These are phyloP conservation scores for Lingula anatina DNA, from an alignment of 2,888 invertebrate genomes.

Conservation along the genomic window DNA sequence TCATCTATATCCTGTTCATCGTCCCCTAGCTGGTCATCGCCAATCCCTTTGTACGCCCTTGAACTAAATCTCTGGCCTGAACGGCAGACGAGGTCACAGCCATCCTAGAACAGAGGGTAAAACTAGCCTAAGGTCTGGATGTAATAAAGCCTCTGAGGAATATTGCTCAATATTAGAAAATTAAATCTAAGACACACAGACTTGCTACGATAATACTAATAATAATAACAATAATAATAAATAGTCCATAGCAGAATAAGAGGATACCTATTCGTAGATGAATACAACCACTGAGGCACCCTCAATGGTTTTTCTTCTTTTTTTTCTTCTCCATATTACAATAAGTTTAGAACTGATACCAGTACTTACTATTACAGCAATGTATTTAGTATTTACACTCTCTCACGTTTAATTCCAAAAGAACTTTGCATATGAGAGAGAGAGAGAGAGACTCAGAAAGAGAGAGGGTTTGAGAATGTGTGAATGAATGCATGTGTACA, in stretches of 20 bases:
- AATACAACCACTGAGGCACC: too few species aligned
- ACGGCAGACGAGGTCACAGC: constrained; percentile 49
- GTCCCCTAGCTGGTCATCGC: constrained; percentile 41
- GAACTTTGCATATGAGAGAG: too few species aligned
- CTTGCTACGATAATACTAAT: neutral
- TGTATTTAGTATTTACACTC: too few species aligned
- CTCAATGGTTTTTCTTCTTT: too few species aligned
- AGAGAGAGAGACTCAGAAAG: neutral
- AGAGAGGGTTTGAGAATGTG: neutral
- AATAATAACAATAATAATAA: neutral
- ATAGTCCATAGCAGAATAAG: too few species aligned
- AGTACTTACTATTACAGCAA: too few species aligned
- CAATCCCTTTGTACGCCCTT: constrained; percentile 46
- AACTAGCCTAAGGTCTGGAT: neutral
- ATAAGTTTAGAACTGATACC: too few species aligned
- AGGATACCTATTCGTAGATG: too few species aligned
- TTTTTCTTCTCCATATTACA: too few species aligned
- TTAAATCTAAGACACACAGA: neutral
- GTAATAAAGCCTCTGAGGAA: neutral
- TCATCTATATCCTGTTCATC: constrained; percentile 41
- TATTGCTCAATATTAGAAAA: neutral
- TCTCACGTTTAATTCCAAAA: too few species aligned
- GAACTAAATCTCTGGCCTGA: constrained; percentile 21
- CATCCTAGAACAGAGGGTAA: constrained; percentile 35
- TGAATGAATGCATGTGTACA: too few species aligned